phyloP scores from a whole-genome alignment of 2,888 invertebrate genomes.

The Netelia fuscicornis region DNA sequence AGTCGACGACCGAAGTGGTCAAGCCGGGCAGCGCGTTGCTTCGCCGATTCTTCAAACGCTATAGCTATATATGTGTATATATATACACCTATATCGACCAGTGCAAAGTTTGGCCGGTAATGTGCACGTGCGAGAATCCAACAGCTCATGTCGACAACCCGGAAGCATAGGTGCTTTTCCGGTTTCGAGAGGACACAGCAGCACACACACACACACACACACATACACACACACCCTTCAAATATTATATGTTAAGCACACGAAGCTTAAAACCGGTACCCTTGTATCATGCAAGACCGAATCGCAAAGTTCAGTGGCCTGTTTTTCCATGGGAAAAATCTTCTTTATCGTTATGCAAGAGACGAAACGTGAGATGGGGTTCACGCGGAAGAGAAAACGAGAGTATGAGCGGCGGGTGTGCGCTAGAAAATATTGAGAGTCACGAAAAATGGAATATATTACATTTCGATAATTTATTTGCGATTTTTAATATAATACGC shows the following conservation, averaged over 20 bases:
- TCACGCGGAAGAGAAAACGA: not conserved
- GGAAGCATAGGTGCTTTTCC: conserved; percentile 73
- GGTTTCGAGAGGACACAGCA: conserved; percentile 56
- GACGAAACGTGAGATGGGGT: conserved; percentile 42
- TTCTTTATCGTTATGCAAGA: conserved; percentile 47
- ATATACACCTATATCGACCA: conserved; percentile 20
- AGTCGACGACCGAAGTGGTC: conserved; percentile 66
- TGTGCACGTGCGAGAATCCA: conserved; percentile 65
- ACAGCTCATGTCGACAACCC: conserved; percentile 67
- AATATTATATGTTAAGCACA: conserved; percentile 25
- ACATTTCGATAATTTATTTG: not conserved
- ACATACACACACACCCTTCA: conserved; percentile 26
- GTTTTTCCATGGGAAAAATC: conserved; percentile 82
- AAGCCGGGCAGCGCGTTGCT: conserved; percentile 48
- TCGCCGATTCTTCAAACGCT: conserved; percentile 43
- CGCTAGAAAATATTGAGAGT: not conserved
- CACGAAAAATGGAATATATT: not conserved
- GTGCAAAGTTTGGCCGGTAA: conserved; percentile 10
- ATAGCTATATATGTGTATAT: not conserved
- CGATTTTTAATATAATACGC: too few relatives aligned
- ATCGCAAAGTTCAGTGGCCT: conserved; percentile 50
- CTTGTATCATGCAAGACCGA: conserved; percentile 40
- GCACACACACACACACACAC: conserved; percentile 33
- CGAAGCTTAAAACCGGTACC: conserved; percentile 73
- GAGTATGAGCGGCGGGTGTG: not conserved